Base-by-base conservation (phyloP, 2,797 vertebrate genomes). In the Loriculus beryllinus region DNA sequence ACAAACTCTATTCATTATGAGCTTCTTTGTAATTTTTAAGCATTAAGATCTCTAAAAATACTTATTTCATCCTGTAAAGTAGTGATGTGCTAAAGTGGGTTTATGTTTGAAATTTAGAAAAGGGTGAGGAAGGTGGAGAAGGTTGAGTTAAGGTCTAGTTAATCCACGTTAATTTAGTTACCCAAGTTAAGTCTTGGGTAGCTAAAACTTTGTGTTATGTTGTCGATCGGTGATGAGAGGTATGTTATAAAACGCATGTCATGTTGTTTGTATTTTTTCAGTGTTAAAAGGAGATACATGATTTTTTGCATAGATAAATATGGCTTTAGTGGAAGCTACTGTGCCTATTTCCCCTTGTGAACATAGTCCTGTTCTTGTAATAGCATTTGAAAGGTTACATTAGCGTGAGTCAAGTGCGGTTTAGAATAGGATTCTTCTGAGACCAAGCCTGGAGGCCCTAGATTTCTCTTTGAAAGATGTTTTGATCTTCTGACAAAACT, bases 401-500 rank as follows among this genome's bases (percentile, higher is more conserved):
- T 59, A 69, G 75, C 37, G 64, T 10, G 51, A 90, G 89, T 82
- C 92, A 97, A 91, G 93, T 95, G 90, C 5, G 56, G 76, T 96
- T 93, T 96, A 94, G 96, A 97, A 95, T 72, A 76, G 86, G 94
- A 75, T 90, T 94, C 88, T 97, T 98, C 96, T 90, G 95, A 97
- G 92, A 96, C 83, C 47, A 91, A 95, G 95, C 97, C 97, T 68
- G 71, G 91, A 96, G 97, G 96, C 93, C 79, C 69, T 84, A 74
- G 65, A 78, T 93, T 83, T 92, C 72, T 91, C 88, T 87, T 88
- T 74, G 95, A 92, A 95, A 88, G 71, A 60, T 37, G 33, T 95
- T 97, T 97, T 97, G 96, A 98, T 98, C 97, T 96, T 96, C 96
- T 96, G 90, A 97, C 92, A 94, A 91, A 96, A 97, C 84, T 86